phyloP scores from a whole-genome alignment of 2,888 invertebrate genomes.

The Athrips mouffetella region DNA sequence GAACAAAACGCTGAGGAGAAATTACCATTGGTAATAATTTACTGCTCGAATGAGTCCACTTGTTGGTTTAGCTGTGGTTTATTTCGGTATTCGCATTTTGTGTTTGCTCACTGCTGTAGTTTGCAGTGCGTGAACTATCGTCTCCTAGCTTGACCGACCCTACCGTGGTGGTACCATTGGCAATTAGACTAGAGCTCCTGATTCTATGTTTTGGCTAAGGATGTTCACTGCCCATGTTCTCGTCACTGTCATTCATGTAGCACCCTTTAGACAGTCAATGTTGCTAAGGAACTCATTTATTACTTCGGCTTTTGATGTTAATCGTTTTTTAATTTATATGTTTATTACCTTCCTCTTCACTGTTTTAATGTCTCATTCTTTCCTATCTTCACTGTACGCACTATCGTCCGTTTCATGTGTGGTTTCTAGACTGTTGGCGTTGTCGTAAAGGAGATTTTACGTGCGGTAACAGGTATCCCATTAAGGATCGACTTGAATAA shows the following conservation, averaged over 20 bases:
- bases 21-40: conserved; percentile 89
- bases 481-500: background rate
- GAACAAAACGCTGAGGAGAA: conserved; percentile 92
- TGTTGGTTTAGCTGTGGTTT: conserved; percentile 47
- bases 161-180: conserved; percentile 18
- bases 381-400: conserved; percentile 4
- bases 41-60: conserved; percentile 64
- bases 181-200: conserved; percentile 30
- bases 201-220: conserved; percentile 25
- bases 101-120: conserved; percentile 9
- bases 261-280: conserved; percentile 5
- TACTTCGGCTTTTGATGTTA: conserved; percentile 38
- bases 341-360: background rate
- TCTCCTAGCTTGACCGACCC: conserved; percentile 7
- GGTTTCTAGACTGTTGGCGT: background rate
- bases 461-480: conserved; percentile 2
- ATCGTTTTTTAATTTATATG: conserved; percentile 2
- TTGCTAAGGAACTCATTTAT: conserved; percentile 21
- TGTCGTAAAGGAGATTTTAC: background rate
- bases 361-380: conserved; percentile 3
- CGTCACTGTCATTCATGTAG: conserved; percentile 9
- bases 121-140: conserved; percentile 1
- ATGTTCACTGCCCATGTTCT: conserved; percentile 19
- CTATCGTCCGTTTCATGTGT: background rate
- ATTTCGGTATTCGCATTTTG: conserved; percentile 25